A percentile compares a stretch with the other conserved stretches of the same genome.
These are phyloP conservation scores for Diaprepes abbreviatus DNA, from an alignment of 2,888 invertebrate genomes.

Conservation along the genomic window DNA sequence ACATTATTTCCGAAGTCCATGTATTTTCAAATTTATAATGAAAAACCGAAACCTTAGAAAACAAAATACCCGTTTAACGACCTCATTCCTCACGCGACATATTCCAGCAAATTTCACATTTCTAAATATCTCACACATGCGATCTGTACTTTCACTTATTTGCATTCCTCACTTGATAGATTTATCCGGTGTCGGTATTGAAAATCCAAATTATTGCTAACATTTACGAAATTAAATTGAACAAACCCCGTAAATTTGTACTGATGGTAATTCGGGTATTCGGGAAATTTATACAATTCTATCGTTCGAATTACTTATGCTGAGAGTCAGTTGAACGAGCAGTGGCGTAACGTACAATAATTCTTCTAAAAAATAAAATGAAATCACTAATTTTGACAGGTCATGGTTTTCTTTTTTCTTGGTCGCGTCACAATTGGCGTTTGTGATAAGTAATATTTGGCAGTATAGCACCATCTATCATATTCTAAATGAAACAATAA, in stretches of 20 bases:
- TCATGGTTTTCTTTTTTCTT: too few relatives aligned
- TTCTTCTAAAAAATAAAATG: too few relatives aligned
- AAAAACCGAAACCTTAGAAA: too few relatives aligned
- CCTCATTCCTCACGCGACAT: constrained; percentile 27
- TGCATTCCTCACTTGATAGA: constrained; percentile 47
- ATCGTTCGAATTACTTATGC: constrained; percentile 32
- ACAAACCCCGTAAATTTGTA: constrained; percentile 47
- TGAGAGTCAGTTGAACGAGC: constrained; percentile 4
- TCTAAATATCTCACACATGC: constrained; percentile 37
- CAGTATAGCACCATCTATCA: too few relatives aligned
- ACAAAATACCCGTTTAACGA: too few relatives aligned
- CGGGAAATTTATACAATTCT: constrained; percentile 40
- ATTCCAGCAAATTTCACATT: constrained; percentile 32
- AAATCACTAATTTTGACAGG: too few relatives aligned
- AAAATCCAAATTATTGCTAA: constrained; percentile 49
- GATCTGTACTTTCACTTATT: constrained; percentile 35
- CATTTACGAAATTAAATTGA: constrained; percentile 50
- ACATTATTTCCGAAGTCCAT: too few relatives aligned
- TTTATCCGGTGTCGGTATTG: constrained; percentile 48
- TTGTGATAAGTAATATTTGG: too few relatives aligned
- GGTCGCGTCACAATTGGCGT: too few relatives aligned
- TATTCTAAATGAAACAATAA: too few relatives aligned
- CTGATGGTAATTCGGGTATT: constrained; percentile 35
- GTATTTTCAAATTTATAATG: too few relatives aligned
- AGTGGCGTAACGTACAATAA: too few relatives aligned